Evolutionary conservation across 2,113 vertebrate genomes (phyloP).

Genomic region (Proterorhinus semilunaris): DNA sequence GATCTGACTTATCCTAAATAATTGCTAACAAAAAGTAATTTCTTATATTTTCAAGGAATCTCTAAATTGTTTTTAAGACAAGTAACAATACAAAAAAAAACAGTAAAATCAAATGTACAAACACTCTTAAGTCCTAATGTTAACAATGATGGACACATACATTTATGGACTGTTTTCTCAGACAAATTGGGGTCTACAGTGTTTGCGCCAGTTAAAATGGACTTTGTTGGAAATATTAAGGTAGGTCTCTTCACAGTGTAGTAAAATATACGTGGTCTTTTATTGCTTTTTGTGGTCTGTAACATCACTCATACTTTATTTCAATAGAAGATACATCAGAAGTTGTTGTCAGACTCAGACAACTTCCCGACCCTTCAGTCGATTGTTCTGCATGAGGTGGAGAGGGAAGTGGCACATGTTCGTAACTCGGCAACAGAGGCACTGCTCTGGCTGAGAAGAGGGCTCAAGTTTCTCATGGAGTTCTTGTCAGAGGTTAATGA

Average conservation of each 20-base stretch:
- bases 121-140: conserved; percentile 1
- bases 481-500: conserved; percentile 89
- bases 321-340: conserved; percentile 92
- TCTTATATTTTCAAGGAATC: background rate
- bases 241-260: conserved; percentile 68
- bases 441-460: conserved; percentile 93
- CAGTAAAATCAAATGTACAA: background rate
- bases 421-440: conserved; percentile 96
- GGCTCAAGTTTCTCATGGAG: conserved; percentile 94
- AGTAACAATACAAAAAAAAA: background rate
- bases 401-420: conserved; percentile 80
- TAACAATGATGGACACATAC: conserved; percentile 18
- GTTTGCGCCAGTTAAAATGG: conserved; percentile 99
- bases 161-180: conserved; percentile 72
- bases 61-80: background rate
- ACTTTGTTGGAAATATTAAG: conserved; percentile 99
- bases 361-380: conserved; percentile 92
- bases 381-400: conserved; percentile 91
- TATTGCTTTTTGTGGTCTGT: background rate
- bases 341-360: conserved; percentile 86
- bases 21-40: background rate
- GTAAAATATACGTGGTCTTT: background rate
- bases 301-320: background rate
- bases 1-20: background rate
- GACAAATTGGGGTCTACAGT: conserved; percentile 97